These are phyloP conservation scores for Chironomus riparius DNA, from an alignment of 2,888 invertebrate genomes.

Conservation along the genomic window DNA sequence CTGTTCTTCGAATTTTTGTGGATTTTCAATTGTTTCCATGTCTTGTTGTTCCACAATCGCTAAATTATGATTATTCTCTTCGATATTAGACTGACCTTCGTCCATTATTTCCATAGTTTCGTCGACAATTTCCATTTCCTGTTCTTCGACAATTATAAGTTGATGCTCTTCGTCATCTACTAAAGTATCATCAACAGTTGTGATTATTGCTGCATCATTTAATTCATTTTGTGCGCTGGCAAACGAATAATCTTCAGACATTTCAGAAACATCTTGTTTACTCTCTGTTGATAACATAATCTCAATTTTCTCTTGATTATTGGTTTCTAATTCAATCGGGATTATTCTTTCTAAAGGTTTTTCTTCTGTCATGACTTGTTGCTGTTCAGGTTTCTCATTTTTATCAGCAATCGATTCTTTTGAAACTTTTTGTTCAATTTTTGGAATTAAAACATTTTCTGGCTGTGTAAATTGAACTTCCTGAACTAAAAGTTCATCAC, in stretches of 20 bases:
- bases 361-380: neutral
- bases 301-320: neutral
- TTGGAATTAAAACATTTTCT: no score
- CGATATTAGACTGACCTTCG: neutral
- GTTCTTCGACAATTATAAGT: neutral
- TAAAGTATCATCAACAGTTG: neutral
- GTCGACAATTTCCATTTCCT: neutral
- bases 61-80: neutral
- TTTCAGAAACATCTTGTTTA: neutral
- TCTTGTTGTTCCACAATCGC: neutral
- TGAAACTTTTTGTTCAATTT: no score
- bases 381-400: neutral
- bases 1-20: neutral
- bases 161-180: neutral
- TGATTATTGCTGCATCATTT: neutral
- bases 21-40: neutral
- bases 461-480: no score
- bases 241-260: neutral
- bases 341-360: neutral
- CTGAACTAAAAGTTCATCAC: no score
- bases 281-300: neutral
- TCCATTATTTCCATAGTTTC: neutral
- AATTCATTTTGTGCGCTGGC: neutral
- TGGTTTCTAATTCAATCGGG: neutral
- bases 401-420: neutral